phyloP scores from a whole-genome alignment of 2,113 vertebrate genomes.

The Bubo blakistoni region DNA sequence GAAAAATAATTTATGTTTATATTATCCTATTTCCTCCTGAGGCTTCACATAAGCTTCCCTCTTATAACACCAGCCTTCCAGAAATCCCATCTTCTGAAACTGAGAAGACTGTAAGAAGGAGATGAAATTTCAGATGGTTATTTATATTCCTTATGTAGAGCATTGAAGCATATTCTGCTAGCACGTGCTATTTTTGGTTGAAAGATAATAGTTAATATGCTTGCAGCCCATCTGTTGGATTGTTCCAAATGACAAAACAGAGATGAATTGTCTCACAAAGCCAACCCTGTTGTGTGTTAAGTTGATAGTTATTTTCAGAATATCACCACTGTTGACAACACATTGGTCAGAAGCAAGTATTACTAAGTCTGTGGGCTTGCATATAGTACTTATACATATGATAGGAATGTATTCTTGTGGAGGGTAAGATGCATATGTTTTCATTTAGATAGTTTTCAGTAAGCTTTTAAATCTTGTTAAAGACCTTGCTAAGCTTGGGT shows the following conservation, averaged over 20 bases:
- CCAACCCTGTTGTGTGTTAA: background rate
- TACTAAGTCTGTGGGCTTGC: background rate
- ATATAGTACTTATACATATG: background rate
- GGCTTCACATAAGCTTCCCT: background rate
- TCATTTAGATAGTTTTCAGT: constrained; percentile 25
- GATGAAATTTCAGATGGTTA: background rate
- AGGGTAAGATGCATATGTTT: background rate
- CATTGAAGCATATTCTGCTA: background rate
- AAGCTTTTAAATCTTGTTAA: constrained; percentile 39
- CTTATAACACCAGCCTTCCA: background rate
- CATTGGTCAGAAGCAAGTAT: background rate
- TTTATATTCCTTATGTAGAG: background rate
- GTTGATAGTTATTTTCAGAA: background rate
- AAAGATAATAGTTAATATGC: background rate
- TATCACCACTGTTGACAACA: background rate
- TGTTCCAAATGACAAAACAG: background rate
- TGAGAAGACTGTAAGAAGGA: background rate
- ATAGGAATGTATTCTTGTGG: background rate
- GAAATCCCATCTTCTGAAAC: background rate
- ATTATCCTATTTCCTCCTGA: background rate
- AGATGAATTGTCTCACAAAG: background rate
- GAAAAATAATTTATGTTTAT: background rate
- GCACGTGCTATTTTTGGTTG: background rate
- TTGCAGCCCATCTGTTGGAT: background rate
- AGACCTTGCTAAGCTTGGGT: constrained; percentile 1